Conservation (phyloP, 2,888 invertebrate species). For the Melieria picta region DNA sequence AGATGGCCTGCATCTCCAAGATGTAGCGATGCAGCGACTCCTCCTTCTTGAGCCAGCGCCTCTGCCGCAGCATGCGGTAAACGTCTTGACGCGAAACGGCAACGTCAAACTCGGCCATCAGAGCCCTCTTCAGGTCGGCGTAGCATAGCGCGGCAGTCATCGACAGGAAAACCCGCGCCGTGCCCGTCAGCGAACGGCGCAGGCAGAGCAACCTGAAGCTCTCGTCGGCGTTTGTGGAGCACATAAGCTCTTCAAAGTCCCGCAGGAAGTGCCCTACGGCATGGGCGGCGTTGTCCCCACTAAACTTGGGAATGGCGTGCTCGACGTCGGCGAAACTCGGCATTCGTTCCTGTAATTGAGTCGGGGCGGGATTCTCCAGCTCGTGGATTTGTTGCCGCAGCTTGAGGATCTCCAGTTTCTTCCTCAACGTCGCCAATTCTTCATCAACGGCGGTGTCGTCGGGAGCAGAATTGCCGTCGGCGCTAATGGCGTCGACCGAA, state of each 20-base stretch:
- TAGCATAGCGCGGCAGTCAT: neutral
- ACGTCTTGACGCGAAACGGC: slow-evolving; percentile 8
- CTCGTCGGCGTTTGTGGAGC: slow-evolving; percentile 17
- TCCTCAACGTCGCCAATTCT: neutral
- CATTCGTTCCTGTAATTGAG: neutral
- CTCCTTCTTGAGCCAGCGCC: slow-evolving; percentile 11
- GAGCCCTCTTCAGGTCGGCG: neutral
- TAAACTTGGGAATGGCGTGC: slow-evolving; percentile 19
- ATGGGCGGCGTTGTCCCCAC: slow-evolving; percentile 13
- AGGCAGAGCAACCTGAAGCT: slow-evolving; percentile 9
- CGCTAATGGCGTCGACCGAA: too few relatives aligned
- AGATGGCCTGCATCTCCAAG: slow-evolving; percentile 18
- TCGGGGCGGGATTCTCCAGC: neutral
- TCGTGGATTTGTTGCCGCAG: slow-evolving; percentile 5
- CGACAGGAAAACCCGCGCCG: slow-evolving; percentile 6
- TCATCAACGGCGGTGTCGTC: neutral
- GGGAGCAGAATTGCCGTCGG: too few relatives aligned
- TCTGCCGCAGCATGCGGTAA: slow-evolving; percentile 7
- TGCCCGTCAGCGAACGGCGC: slow-evolving; percentile 18
- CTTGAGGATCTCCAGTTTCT: neutral
- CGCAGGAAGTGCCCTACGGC: slow-evolving; percentile 16
- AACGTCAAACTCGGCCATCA: neutral
- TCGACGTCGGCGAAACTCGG: slow-evolving; percentile 20
- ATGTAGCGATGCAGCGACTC: slow-evolving; percentile 27
- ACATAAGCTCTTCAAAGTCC: slow-evolving; percentile 29